Evolutionary conservation across 2,888 invertebrate genomes (phyloP).

Genomic region (Hermodice carunculata): DNA sequence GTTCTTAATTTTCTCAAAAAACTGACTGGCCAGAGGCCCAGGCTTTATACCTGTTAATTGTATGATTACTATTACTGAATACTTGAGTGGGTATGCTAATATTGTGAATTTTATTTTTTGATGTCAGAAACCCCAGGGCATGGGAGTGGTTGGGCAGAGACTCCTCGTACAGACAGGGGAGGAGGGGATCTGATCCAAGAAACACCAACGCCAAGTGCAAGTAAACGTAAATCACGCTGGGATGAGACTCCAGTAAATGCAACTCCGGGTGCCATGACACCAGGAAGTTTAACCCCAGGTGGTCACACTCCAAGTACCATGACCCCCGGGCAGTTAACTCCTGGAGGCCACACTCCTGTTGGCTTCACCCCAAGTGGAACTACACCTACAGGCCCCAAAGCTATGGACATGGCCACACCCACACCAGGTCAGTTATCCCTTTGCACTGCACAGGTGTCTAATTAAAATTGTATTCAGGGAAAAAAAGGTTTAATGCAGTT

Average conservation of each 20-base stretch:
- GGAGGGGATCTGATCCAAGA: conserved; percentile 78
- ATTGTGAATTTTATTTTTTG: no score
- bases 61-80: neutral
- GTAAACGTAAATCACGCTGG: conserved; percentile 97
- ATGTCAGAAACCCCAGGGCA: conserved; percentile 91
- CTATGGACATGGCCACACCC: conserved; percentile 99
- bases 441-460: no score
- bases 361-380: conserved; percentile 67
- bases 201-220: conserved; percentile 93
- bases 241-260: conserved; percentile 92
- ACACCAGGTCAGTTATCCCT: conserved; percentile 78
- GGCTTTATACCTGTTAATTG: no score
- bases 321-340: conserved; percentile 67
- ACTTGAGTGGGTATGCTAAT: no score
- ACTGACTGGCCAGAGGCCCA: no score
- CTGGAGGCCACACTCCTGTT: conserved; percentile 53
- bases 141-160: conserved; percentile 98
- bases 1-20: no score
- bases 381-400: conserved; percentile 79
- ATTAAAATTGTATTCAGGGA: no score
- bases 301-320: conserved; percentile 49
- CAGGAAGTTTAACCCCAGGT: conserved; percentile 45
- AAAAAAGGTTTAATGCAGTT: no score
- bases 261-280: conserved; percentile 69
- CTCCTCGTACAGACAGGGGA: conserved; percentile 91